Base-by-base conservation (phyloP, 2,113 vertebrate species). In the Myocastor coypus region DNA sequence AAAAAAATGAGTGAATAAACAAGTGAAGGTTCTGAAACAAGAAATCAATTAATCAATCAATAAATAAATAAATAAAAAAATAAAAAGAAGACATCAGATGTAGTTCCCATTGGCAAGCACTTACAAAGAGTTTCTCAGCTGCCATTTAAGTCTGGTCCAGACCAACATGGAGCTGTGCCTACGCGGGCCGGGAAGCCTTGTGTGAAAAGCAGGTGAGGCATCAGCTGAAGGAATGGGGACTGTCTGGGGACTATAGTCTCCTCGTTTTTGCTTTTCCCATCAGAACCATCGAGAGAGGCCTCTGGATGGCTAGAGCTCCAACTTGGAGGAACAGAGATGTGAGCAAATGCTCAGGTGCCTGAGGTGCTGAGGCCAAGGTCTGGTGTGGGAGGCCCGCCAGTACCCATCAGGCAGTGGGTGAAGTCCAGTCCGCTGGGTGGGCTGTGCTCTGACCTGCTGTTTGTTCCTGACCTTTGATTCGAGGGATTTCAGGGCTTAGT, bases 311-410 rank as follows among this genome's bases (percentile, higher is more conserved):
- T 34, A 20, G 7, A 85, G 24, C 77, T 50, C 6, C 2, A 90
- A 59, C 13, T 66, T 22, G 1, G 2, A 59, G 71, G 52, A 32
- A 46, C 12, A 66, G 87, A 94, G 64, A 22, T 94, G 22, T 32
- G 50, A 59, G 37, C 55, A 94, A 59, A n/a, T 81, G 68, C 84
- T 69, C 22, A 5, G n/a, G 24, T 40, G 20, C 13, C 26, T 16
- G 37, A 42, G 75, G 46, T 42, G 52, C 42, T 19, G 22, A 81
- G 20, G 64, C 5, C 20, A 59, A 90, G 26, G 75, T 40, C 59
- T 12, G 42, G 46, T 2, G 0, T 46, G n/a, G 84, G 11, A 4
- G 22, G 37, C 52, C 32, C 34, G 7, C 63, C 4, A 2, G 0
- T 1, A 1, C 28, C 55, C 26, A 69, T 57, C 52, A 34, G 14